Evolutionary conservation across 2,888 invertebrate species (phyloP), one percentile per base, ranked within the genome.

Genomic region (Augiades crinisus): DNA sequence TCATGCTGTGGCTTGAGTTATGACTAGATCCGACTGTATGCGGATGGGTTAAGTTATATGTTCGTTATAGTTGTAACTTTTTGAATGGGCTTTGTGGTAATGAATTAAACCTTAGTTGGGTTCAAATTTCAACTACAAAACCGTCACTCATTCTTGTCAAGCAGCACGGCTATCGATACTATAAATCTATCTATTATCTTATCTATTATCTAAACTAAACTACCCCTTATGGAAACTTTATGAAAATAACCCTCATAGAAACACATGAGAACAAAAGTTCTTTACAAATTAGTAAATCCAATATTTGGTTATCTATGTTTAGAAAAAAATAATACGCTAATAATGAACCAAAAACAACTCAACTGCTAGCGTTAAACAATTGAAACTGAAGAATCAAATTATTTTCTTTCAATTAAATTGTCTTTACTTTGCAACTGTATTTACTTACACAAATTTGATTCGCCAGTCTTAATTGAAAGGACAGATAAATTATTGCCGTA

Each of bases 401-500:
- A 6, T 22, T 33, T 45, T 5, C 14, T 16, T n/a, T 12, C 37
- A 14, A 47, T 30, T 21, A 47, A 47, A 47, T 8, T 13, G 30
- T 12, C 38, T 14, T 3, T 19, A 17, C 47, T 13, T 14, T 38
- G 5, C 14, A 40, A 27, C 21, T 50, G 57, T 61, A 60, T 64
- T 64, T 61, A 60, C 62, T 57, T 60, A 59, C 55, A 64, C 65
- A 70, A 75, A 71, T 75, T 76, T 70, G 67, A 71, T 67, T 65
- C 60, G 17, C 41, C 31, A 31, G 10, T 41, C 17, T 41, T 80
- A 79, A 81, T 81, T 80, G 73, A 70, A 58, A 63, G 54, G 64
- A 65, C 73, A 62, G 69, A 75, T 78, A 71, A 79, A 73, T 78
- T 65, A 75, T 77, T 70, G 72, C 64, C 64, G 64, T 74, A 74